Conservation (phyloP, 2,888 invertebrate genomes). For the Coelogynopora nodosa region DNA sequence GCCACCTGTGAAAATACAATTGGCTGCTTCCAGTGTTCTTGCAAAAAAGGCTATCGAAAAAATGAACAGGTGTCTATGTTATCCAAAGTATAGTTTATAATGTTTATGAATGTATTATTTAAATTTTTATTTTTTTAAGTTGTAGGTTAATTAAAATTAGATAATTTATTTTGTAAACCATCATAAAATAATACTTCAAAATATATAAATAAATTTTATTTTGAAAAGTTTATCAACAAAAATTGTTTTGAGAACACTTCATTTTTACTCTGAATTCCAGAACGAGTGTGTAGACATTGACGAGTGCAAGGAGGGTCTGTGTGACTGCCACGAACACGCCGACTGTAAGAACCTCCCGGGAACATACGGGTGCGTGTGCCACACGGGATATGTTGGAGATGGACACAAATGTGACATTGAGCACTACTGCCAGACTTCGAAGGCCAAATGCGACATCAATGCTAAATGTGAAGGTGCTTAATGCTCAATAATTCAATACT, state of each 20-base stretch:
- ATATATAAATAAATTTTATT: no score
- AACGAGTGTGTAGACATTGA: slow-evolving; percentile 32
- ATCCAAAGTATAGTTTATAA: no score
- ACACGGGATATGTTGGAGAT: slow-evolving; percentile 10
- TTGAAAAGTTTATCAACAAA: no score
- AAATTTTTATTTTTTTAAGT: background rate
- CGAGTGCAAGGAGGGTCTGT: slow-evolving; percentile 27
- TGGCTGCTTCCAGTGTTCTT: background rate
- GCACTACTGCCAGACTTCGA: background rate
- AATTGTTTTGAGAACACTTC: no score
- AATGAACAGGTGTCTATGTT: background rate
- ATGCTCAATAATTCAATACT: no score
- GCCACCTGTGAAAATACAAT: slow-evolving; percentile 34
- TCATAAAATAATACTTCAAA: background rate
- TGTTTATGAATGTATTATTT: no score
- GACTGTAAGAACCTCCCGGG: slow-evolving; percentile 35
- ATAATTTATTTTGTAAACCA: background rate
- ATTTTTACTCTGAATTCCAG: background rate
- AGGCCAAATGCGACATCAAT: background rate
- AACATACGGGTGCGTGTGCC: slow-evolving; percentile 40
- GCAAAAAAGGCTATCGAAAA: background rate
- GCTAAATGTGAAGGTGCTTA: slow-evolving; percentile 10
- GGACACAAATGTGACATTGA: background rate
- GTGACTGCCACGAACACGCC: slow-evolving; percentile 26
- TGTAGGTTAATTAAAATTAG: background rate